Percentiles rank a stretch among this genome's conserved stretches.
phyloP scores from a whole-genome alignment of 2,888 invertebrate genomes.

The Ceraclea dissimilis region DNA sequence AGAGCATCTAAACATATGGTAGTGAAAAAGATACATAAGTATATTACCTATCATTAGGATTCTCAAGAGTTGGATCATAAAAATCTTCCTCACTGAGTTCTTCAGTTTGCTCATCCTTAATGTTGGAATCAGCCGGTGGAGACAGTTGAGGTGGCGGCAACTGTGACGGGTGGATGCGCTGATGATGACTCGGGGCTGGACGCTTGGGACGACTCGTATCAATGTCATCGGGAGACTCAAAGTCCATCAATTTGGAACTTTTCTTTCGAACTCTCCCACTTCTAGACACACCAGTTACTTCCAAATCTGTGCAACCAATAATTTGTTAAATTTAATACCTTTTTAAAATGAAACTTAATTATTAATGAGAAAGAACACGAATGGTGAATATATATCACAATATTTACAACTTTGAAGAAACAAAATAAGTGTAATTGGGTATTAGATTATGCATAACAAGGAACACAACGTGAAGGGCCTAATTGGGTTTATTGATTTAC shows the following conservation, averaged over 20 bases:
- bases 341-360: not conserved
- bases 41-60: conserved; percentile 33
- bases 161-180: not conserved
- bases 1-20: too few species aligned
- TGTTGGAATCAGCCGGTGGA: conserved; percentile 25
- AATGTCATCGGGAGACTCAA: conserved; percentile 84
- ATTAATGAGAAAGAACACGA: too few species aligned
- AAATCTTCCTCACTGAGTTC: conserved; percentile 42
- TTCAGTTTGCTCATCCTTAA: conserved; percentile 24
- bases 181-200: not conserved
- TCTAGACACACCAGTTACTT: conserved; percentile 80
- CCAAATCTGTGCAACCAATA: conserved; percentile 48
- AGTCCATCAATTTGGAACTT: conserved; percentile 89
- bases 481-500: not conserved
- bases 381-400: too few species aligned
- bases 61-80: conserved; percentile 42
- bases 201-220: conserved; percentile 41
- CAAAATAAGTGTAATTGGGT: too few species aligned
- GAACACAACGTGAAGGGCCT: too few species aligned
- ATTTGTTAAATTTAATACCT: not conserved
- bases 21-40: too few species aligned
- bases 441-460: not conserved
- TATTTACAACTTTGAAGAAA: too few species aligned
- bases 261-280: conserved; percentile 90
- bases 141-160: not conserved